These are phyloP conservation scores for Hirundichthys speculiger DNA, from an alignment of 2,113 vertebrate species.

Conservation along the genomic window DNA sequence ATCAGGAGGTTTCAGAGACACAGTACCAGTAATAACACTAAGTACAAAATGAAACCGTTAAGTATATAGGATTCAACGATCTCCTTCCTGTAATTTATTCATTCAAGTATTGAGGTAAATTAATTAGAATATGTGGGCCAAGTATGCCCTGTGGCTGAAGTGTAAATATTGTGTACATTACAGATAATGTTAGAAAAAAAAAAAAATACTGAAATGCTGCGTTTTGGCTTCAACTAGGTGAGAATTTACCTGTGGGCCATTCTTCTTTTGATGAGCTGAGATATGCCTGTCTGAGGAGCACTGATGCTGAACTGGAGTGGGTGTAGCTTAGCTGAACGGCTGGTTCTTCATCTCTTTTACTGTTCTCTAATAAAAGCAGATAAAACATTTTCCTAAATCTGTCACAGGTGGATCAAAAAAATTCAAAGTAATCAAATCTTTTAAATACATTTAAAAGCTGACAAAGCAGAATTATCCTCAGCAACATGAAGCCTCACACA, in stretches of 20 bases:
- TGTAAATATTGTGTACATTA: slow-evolving; percentile 21
- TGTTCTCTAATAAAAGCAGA: slow-evolving; percentile 5
- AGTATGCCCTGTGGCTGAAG: slow-evolving; percentile 2
- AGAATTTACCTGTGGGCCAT: too few relatives aligned
- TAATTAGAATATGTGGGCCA: background rate
- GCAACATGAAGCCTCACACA: background rate
- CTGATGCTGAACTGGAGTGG: background rate
- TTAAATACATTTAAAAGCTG: background rate
- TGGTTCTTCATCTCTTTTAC: slow-evolving; percentile 7
- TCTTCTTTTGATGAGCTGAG: too few relatives aligned
- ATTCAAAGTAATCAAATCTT: background rate
- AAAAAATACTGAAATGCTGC: too few relatives aligned
- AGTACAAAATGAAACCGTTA: too few relatives aligned
- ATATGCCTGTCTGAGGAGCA: background rate
- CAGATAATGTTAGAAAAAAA: too few relatives aligned
- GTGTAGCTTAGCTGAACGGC: slow-evolving; percentile 3
- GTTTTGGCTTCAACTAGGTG: too few relatives aligned
- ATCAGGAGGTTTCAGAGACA: background rate
- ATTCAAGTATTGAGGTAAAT: background rate
- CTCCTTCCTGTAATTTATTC: background rate
- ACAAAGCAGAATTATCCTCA: background rate
- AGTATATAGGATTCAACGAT: background rate
- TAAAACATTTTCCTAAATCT: background rate
- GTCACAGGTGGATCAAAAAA: background rate
- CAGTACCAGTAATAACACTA: background rate